A percentile compares a stretch with the other conserved stretches of the same genome.
phyloP scores from a whole-genome alignment of 2,113 vertebrate genomes.

The Upupa epops region DNA sequence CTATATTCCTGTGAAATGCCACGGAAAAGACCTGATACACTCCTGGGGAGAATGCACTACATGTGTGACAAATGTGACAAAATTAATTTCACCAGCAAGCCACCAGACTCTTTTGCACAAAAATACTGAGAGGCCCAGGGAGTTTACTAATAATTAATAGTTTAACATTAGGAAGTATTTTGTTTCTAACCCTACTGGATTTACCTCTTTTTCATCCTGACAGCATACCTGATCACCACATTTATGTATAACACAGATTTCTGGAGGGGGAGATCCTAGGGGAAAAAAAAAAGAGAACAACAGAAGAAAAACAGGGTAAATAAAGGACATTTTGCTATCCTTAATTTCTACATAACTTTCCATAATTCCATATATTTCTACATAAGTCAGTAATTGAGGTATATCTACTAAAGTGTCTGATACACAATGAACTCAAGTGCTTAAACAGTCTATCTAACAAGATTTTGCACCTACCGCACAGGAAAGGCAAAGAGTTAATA shows the following conservation, averaged over 20 bases:
- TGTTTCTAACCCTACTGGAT: constrained; percentile 17
- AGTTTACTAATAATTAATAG: background rate
- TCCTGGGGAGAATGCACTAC: background rate
- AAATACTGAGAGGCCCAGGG: background rate
- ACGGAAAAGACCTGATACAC: background rate
- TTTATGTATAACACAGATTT: constrained; percentile 21
- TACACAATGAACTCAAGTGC: background rate
- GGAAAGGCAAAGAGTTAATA: background rate
- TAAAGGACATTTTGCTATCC: background rate
- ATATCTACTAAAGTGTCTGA: background rate
- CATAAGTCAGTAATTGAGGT: background rate
- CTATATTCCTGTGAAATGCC: background rate
- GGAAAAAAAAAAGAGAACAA: background rate
- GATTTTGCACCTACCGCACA: background rate
- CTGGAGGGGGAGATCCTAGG: constrained; percentile 57
- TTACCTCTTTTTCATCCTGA: background rate
- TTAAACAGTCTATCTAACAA: background rate
- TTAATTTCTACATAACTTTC: background rate
- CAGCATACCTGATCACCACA: background rate
- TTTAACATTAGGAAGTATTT: background rate
- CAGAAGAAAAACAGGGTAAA: background rate
- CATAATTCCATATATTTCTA: background rate
- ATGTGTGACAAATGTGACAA: background rate
- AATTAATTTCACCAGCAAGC: background rate
- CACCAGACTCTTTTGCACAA: background rate